Base-by-base conservation (phyloP, 2,113 vertebrate species). In the Neodon shergylaensis region DNA sequence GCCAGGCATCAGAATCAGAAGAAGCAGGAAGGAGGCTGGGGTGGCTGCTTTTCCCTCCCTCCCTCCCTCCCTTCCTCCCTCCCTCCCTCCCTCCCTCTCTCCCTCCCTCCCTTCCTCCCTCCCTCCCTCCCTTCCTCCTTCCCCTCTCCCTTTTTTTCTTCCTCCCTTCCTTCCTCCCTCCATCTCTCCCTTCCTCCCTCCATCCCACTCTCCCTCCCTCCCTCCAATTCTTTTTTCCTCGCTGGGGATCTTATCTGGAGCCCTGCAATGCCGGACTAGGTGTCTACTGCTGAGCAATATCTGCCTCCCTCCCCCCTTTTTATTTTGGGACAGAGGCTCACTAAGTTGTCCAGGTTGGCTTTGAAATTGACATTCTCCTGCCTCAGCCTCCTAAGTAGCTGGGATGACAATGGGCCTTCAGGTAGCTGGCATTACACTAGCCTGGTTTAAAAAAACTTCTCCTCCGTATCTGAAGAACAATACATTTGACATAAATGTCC, bases 381-480 rank as follows among this genome's bases (percentile, higher is more conserved):
- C 44, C 33, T 70, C 65, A 87, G 65, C 31, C 42, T 44, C 44
- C 44, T 44, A 63, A n/a, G 44, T 26, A 49, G 28, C 33, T 66
- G 31, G 33, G 28, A 14, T 86, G 24, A 22, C 17, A 36, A 3
- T 0, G 22, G 65, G 13, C 61, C 39, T 44, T 14, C 8, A 36
- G 47, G 77, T 36, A 79, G 31, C 47, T 79, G 49, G 63, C 5
- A 26, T 86, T 49, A 36, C 3, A 36, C 1, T 0, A 70, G n/a
- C 42, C 61, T 65, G 58, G 16, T 7, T 44, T 42, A 33, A 84
- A 63, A 42, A 58, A 58, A 17, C 26, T 63, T 65, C 26, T 21
- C 5, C 2, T 24, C 12, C 5, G 2, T 0, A 1, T 1, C n/a
- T 21, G 36, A 52, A 16, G 88, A 21, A 1, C 4, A 44, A 52